Evolutionary conservation across 1,140 invertebrate genomes (phyloP).

Genomic region (Diorhabda elongata): DNA sequence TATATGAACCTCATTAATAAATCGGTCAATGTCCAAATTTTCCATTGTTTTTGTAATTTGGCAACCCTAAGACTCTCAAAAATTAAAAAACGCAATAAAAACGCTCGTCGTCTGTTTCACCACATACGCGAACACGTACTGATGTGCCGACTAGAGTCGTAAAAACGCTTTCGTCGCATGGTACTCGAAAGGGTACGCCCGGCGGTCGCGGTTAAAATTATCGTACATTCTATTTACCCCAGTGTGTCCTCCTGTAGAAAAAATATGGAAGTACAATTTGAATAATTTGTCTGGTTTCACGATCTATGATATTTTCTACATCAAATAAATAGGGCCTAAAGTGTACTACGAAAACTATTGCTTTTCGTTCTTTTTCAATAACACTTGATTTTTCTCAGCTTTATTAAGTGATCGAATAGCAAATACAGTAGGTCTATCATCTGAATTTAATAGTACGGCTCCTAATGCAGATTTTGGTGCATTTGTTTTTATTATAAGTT

Average conservation of each 20-base stretch:
- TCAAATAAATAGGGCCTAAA: conserved; percentile 32
- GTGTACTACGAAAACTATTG: conserved; percentile 13
- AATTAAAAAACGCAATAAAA: not conserved
- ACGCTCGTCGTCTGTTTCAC: not conserved
- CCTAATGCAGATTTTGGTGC: conserved; percentile 24
- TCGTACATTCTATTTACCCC: too few relatives aligned
- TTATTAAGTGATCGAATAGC: conserved; percentile 20
- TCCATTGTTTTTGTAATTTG: too few relatives aligned
- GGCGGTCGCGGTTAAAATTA: not conserved
- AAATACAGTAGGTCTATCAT: conserved; percentile 21
- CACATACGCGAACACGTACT: too few relatives aligned
- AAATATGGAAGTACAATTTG: too few relatives aligned
- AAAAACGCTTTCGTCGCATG: conserved; percentile 4
- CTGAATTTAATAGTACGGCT: conserved; percentile 29
- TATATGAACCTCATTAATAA: too few relatives aligned
- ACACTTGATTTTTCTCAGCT: conserved; percentile 17
- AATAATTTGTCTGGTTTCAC: too few relatives aligned
- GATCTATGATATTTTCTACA: conserved; percentile 9
- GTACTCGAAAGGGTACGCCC: not conserved
- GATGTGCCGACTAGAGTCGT: not conserved
- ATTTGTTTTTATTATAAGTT: conserved; percentile 23
- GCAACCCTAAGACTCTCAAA: not conserved
- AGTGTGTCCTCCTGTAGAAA: too few relatives aligned
- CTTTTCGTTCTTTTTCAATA: too few relatives aligned
- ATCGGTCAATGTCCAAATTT: too few relatives aligned